Evolutionary conservation across 2,888 invertebrate genomes (phyloP), one percentile per base, ranked within the genome.

Genomic region (Mimachlamys varia): DNA sequence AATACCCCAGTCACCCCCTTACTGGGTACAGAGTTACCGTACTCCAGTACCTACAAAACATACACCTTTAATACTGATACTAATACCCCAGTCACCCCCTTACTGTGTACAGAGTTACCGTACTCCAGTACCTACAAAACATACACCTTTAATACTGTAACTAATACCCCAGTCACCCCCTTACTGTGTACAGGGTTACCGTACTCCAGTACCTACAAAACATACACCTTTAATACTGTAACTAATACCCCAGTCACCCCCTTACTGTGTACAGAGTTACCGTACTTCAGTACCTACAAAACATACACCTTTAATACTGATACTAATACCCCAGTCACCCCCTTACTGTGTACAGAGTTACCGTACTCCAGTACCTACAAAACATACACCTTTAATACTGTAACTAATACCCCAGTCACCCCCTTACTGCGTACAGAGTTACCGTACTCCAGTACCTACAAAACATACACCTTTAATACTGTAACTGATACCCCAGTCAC

Each of bases 161-260:
- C n/a, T n/a, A n/a, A n/a, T n/a, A 96, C 96, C 3, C 96, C 96
- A 13, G 96, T 96, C 7, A 95, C 94, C n/a, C 96, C 96, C 91
- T 95, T 96, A 92, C 96, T 96, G 38, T 96, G 92, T 10, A 95
- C 95, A 62, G 95, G 93, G 90, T 96, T 96, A 33, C 96, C 96
- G 93, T 96, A 95, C 89, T 96, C 95, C 33, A 96, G 93, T 0
- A 96, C 95, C 96, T 96, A 90, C 0, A 91, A 87, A 19, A 76
- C 76, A 76, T 49, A 38, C 17, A 7, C 15, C 58, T 22, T 19
- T 33, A 3, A 76, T 33, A 76, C 33, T n/a, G n/a, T n/a, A n/a
- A n/a, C n/a, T n/a, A n/a, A n/a, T n/a, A 96, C 96, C 3, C 96
- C 96, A 13, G 96, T 96, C 7, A 95, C 94, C n/a, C 96, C 96